Evolutionary conservation across 2,888 invertebrate species (phyloP), one percentile per base, ranked within the genome.

Genomic region (Rhingia campestris): DNA sequence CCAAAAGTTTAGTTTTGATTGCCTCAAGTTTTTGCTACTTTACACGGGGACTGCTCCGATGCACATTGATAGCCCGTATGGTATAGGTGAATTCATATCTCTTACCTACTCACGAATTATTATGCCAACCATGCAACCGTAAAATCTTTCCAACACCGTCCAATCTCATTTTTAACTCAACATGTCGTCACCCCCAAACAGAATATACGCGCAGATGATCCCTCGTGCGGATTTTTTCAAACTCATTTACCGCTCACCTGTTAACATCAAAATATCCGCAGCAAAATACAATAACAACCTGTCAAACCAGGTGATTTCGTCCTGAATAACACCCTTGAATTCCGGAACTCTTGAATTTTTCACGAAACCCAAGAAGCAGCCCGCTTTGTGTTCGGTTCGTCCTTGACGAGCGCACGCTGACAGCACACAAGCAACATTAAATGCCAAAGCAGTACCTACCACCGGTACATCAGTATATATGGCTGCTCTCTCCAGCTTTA

Each of bases 391-490:
- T 56, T 58, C 56, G 45, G 45, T 75, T 70, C 56, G 75, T 75
- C 75, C 81, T 75, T 81, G 75, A 81, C 63, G 75, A 1, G 1
- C 22, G 22, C 61, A 32, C 64, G 69, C 81, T 75, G 64, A 75
- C 69, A 81, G 70, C 64, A 64, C 58, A 79, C 45, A 43, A 66
- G 79, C 72, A 81, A 81, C 81, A 75, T 75, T 64, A 64, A 81
- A 75, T 75, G 53, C 75, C 63, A 69, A 58, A 81, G 51, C 58
- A 54, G 45, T 56, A 67, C 41, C 51, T 14, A 30, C 39, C 51
- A 56, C 51, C 35, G 41, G 22, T 35, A 47, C 41, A 54, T 33
- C 47, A 22, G 32, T 33, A 53, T 41, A 12, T 41, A 10, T 67
- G 33, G 37, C n/a, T 22, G 7, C n/a, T 35, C 6, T 14, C 14